Evolutionary conservation across 92 coral and sea anemone genomes (phyloP), one percentile per base, ranked within the genome.

Genomic region (Epizoanthus illoricatus): DNA sequence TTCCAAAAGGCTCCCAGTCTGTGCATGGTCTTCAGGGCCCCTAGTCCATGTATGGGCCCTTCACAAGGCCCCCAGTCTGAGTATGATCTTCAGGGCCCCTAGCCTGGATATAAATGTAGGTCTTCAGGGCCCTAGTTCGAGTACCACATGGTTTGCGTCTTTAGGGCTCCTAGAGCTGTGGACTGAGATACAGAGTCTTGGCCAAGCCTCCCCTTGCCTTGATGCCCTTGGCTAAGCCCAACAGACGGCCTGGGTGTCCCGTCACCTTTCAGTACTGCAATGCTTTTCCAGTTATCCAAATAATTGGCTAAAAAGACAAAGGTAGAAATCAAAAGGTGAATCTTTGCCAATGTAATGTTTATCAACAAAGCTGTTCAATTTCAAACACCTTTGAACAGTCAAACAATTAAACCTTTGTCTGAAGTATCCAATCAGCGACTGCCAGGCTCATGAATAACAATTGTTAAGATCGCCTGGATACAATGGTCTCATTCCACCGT

Each of bases 221-320:
- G 52, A 42, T 39, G 24, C 19, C 59, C 69, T 19, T 76, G 79
- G 64, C 85, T 71, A 13, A 73, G 87, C 11, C 85, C 71, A 15
- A 66, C 84, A 71, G 72, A 72, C 18, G 89, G 83, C 5, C 86
- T 92, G 21, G 92, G 88, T 17, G 74, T 87, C 7, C 99, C 99
- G 80, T 96, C 98, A 58, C 99, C 99, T 36, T 88, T 92, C 54
- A 96, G 83, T 20, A 96, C 98, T 64, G 99, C 88, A 74, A 96
- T 90, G 70, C 96, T 91, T 49, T 94, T 91, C 99, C 99, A 96
- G 96, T 93, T 93, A 81, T 91, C 94, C 65, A 96, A 81, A 63
- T 96, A 96, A 80, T 96, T 96, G 54, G 99, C 99, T 96, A 86
- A 21, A 65, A 81, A 66, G 71, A 80, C 52, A 62, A 61, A 71